Evolutionary conservation across 1,140 invertebrate species (phyloP).

Genomic region (Phymorhynchus buccinoides): DNA sequence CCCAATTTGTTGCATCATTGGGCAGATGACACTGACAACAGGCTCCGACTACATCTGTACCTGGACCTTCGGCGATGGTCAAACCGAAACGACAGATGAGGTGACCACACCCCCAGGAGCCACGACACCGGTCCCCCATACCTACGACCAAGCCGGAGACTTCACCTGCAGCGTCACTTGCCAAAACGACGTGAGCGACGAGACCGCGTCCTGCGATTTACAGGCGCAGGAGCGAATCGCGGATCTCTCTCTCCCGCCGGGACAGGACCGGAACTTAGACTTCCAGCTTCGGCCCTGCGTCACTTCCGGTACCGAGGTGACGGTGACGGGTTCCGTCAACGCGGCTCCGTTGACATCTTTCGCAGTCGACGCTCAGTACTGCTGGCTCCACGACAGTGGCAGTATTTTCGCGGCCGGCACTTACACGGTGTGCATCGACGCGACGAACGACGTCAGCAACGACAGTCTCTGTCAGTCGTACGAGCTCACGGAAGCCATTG

Average conservation of each 20-base stretch:
- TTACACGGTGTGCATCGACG: slow-evolving; percentile 47
- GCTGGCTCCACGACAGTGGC: background rate
- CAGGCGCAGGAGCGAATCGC: slow-evolving; percentile 51
- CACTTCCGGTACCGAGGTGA: too few relatives aligned
- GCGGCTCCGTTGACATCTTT: too few relatives aligned
- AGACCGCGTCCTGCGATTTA: background rate
- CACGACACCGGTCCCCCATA: slow-evolving; percentile 33
- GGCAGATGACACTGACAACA: slow-evolving; percentile 42
- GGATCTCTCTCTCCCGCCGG: slow-evolving; percentile 44
- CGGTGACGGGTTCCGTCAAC: too few relatives aligned
- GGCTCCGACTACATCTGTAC: slow-evolving; percentile 58
- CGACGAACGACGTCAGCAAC: slow-evolving; percentile 51
- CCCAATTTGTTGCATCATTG: background rate
- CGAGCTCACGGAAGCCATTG: slow-evolving; percentile 52
- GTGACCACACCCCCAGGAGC: slow-evolving; percentile 26
- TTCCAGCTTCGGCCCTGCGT: slow-evolving; percentile 44
- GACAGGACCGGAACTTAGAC: slow-evolving; percentile 37
- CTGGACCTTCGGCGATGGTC: slow-evolving; percentile 51
- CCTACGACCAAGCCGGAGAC: slow-evolving; percentile 36
- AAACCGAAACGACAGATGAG: slow-evolving; percentile 19
- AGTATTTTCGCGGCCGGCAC: background rate
- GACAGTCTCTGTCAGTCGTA: slow-evolving; percentile 44
- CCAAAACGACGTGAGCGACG: slow-evolving; percentile 51
- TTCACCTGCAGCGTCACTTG: slow-evolving; percentile 49
- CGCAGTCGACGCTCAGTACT: too few relatives aligned